phyloP scores from a whole-genome alignment of 1,140 invertebrate genomes.

The Atopsyche davidsoni region DNA sequence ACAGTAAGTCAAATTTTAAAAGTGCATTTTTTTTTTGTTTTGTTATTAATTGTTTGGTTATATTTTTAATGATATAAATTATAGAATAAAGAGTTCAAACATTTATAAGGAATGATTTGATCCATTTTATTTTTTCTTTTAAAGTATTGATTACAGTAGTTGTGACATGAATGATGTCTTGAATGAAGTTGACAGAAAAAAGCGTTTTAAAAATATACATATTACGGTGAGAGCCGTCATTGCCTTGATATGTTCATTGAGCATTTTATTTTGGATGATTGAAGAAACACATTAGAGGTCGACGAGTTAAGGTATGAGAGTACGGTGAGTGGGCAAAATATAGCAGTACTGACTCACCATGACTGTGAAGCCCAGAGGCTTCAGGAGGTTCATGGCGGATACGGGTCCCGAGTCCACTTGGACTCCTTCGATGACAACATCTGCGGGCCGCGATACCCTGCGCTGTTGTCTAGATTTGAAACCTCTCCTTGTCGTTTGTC shows the following conservation, averaged over 20 bases:
- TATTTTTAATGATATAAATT: background rate
- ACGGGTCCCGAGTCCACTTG: slow-evolving; percentile 37
- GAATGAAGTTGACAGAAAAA: slow-evolving; percentile 7
- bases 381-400: slow-evolving; percentile 49
- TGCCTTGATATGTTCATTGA: no score
- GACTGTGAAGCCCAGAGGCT: slow-evolving; percentile 63
- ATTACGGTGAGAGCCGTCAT: no score
- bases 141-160: background rate
- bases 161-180: background rate
- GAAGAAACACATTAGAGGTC: no score
- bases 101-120: background rate
- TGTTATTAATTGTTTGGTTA: background rate
- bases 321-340: no score
- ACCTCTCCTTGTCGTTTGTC: slow-evolving; percentile 16
- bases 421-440: slow-evolving; percentile 13
- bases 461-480: slow-evolving; percentile 24
- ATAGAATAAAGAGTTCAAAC: background rate
- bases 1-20: slow-evolving; percentile 14
- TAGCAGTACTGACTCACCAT: no score
- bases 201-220: slow-evolving; percentile 24
- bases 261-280: no score
- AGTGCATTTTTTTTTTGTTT: background rate
- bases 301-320: no score
- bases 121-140: background rate
- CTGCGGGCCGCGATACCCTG: slow-evolving; percentile 11